A percentile compares a stretch with the other conserved stretches of the same genome.
These are phyloP conservation scores for Atta texana DNA, from an alignment of 1,140 invertebrate species.

Conservation along the genomic window DNA sequence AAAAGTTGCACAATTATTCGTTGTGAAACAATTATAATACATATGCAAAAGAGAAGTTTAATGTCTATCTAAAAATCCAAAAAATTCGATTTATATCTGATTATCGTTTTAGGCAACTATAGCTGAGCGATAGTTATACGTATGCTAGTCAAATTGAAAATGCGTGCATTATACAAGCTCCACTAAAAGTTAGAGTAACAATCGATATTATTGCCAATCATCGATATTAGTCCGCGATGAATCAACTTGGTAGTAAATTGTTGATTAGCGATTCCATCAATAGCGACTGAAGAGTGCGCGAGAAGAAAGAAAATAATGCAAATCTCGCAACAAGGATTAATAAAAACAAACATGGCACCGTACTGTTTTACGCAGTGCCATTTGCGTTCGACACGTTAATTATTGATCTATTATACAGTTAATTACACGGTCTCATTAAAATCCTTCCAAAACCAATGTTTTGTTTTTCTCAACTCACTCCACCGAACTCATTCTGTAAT, in stretches of 20 bases:
- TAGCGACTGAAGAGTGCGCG: neutral
- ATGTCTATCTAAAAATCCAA: neutral
- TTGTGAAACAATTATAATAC: neutral
- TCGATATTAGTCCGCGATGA: conserved; percentile 38
- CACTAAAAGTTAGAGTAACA: conserved; percentile 25
- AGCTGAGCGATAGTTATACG: neutral
- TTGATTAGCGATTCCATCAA: conserved; percentile 63
- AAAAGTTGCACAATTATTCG: neutral
- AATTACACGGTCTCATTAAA: conserved; percentile 32
- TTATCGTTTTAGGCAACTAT: conserved; percentile 50
- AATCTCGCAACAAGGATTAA: conserved; percentile 34
- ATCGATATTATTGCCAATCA: conserved; percentile 30
- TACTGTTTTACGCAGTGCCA: conserved; percentile 42
- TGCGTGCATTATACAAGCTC: conserved; percentile 43
- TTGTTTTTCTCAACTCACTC: conserved; percentile 29
- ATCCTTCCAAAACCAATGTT: conserved; percentile 34
- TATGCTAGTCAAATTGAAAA: conserved; percentile 51
- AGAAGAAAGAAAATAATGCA: neutral
- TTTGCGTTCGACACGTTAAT: conserved; percentile 67
- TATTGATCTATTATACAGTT: too few species aligned
- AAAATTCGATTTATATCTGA: conserved; percentile 44
- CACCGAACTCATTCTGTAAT: conserved; percentile 20
- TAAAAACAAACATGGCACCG: conserved; percentile 31
- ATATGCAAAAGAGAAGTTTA: neutral
- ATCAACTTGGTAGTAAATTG: conserved; percentile 69